These are phyloP conservation scores for Palythoa caribaeorum DNA, from an alignment of 92 coral and sea anemone species.

Conservation along the genomic window DNA sequence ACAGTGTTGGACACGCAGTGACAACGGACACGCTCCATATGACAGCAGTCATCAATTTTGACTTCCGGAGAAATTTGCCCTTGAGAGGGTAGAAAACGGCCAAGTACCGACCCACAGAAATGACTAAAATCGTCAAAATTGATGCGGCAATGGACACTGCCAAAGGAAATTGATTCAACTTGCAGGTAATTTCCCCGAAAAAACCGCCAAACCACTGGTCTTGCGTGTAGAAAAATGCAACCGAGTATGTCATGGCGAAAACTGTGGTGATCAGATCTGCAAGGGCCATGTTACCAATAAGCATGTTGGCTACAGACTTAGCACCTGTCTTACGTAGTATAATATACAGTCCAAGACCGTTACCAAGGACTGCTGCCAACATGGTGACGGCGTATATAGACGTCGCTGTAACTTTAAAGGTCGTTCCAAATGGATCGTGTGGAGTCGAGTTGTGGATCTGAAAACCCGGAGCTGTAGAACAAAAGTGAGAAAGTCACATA, in stretches of 20 bases:
- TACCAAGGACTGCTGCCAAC: conserved; percentile 49
- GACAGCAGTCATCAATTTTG: conserved; percentile 38
- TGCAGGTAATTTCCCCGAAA: conserved; percentile 50
- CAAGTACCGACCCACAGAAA: conserved; percentile 53
- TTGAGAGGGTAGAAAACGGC: conserved; percentile 60
- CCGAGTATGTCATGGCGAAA: conserved; percentile 50
- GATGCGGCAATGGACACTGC: conserved; percentile 56
- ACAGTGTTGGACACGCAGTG: conserved; percentile 25
- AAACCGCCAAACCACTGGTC: conserved; percentile 56
- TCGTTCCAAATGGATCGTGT: background rate
- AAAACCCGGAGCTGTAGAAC: background rate
- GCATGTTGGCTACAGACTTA: conserved; percentile 39
- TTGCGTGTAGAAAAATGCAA: conserved; percentile 20
- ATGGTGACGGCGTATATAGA: conserved; percentile 48
- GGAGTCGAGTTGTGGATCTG: background rate
- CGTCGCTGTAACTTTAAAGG: conserved; percentile 28
- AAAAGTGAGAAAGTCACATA: background rate
- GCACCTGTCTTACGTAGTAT: conserved; percentile 34
- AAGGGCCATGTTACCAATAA: conserved; percentile 62
- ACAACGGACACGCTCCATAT: conserved; percentile 52
- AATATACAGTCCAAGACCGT: conserved; percentile 52
- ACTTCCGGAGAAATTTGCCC: conserved; percentile 33
- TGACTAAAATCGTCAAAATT: conserved; percentile 54
- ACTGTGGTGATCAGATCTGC: conserved; percentile 58
- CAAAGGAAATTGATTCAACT: background rate